Conservation (phyloP, 2,113 vertebrate species). For the Myotis davidii region DNA sequence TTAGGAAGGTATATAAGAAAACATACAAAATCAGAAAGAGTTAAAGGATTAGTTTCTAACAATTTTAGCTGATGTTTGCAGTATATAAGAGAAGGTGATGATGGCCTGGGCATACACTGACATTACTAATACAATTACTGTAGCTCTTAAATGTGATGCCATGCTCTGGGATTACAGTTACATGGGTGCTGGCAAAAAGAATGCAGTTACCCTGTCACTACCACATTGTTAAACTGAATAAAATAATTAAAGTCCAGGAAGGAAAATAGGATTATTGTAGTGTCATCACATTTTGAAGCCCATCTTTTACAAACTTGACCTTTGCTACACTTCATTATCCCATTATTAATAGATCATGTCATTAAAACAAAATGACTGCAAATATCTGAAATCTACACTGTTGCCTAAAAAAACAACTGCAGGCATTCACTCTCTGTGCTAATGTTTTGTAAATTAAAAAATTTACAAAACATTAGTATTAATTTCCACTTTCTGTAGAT, state of each 20-base stretch:
- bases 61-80: constrained; percentile 51
- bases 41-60: not conserved
- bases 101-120: constrained; percentile 50
- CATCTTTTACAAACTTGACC: constrained; percentile 79
- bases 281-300: constrained; percentile 79
- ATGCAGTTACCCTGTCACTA: constrained; percentile 80
- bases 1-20: not conserved
- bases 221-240: constrained; percentile 77
- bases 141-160: constrained; percentile 45
- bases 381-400: constrained; percentile 42
- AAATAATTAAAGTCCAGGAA: constrained; percentile 82
- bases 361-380: constrained; percentile 53
- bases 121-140: constrained; percentile 69
- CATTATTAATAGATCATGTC: constrained; percentile 76
- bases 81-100: not conserved
- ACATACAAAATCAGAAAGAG: not conserved
- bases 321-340: constrained; percentile 81
- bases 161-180: not conserved
- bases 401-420: not conserved
- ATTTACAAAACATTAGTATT: no score
- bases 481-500: not conserved
- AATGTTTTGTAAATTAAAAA: not conserved
- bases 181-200: constrained; percentile 48
- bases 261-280: constrained; percentile 80
- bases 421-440: not conserved